phyloP scores from a whole-genome alignment of 2,888 invertebrate species.

The Incurvaria masculella region DNA sequence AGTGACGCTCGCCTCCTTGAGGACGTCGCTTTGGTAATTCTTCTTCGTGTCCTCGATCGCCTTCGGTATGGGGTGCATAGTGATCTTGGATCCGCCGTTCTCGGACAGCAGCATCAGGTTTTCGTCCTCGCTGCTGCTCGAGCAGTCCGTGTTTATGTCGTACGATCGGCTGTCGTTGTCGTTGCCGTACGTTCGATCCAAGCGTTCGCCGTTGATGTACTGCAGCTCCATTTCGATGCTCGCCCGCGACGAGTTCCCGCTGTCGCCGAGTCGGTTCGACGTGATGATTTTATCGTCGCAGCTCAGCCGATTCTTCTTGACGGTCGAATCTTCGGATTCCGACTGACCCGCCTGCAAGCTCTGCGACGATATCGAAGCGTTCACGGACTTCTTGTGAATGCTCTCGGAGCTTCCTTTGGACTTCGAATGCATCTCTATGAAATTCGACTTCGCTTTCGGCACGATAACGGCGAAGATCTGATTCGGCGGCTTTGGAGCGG shows the following conservation, averaged over 20 bases:
- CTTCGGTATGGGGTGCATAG: conserved; percentile 41
- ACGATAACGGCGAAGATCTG: conserved; percentile 52
- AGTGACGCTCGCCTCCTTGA: conserved; percentile 40
- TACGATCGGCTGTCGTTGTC: conserved; percentile 28
- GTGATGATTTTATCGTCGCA: conserved; percentile 44
- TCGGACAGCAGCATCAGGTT: conserved; percentile 46
- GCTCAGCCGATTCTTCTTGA: conserved; percentile 41
- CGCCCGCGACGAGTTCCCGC: conserved; percentile 37
- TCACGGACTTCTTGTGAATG: conserved; percentile 30
- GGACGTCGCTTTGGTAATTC: conserved; percentile 33
- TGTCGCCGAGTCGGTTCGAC: conserved; percentile 21
- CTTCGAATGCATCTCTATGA: conserved; percentile 27
- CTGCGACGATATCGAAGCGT: conserved; percentile 37
- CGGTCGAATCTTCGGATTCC: conserved; percentile 42
- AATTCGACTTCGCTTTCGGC: conserved; percentile 32
- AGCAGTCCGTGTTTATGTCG: conserved; percentile 40
- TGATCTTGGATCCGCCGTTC: conserved; percentile 46
- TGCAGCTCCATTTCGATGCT: conserved; percentile 43
- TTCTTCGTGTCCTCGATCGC: conserved; percentile 22
- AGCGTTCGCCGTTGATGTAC: conserved; percentile 32
- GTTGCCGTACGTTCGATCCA: conserved; percentile 27
- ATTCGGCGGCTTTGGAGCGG: conserved; percentile 21
- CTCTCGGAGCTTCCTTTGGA: conserved; percentile 35
- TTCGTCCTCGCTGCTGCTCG: conserved; percentile 46
- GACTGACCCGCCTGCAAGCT: conserved; percentile 34